A percentile compares a stretch with the other conserved stretches of the same genome.
Conservation (phyloP, 2,113 vertebrate species). For the Rutilus rutilus region DNA sequence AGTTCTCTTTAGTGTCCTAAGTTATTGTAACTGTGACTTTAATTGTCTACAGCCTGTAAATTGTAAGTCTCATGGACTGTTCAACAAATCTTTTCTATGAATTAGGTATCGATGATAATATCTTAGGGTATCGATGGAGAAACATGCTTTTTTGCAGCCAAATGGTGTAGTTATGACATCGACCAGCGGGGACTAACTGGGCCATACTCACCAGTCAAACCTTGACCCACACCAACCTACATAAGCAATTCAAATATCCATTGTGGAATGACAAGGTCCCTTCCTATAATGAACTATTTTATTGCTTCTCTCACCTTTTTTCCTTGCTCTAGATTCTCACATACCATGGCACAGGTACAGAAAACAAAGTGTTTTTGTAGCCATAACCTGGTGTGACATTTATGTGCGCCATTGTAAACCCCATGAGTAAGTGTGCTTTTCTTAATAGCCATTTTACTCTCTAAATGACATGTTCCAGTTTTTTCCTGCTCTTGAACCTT, state of each 20-base stretch:
- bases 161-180: not conserved
- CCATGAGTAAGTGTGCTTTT: constrained; percentile 33
- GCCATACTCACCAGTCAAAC: not conserved
- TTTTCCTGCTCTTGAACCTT: constrained; percentile 41
- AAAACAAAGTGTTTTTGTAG: constrained; percentile 32
- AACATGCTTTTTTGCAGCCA: not conserved
- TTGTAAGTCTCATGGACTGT: too few relatives aligned
- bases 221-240: constrained; percentile 17
- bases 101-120: too few relatives aligned
- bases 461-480: constrained; percentile 44
- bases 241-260: constrained; percentile 18
- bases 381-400: constrained; percentile 25
- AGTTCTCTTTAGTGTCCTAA: too few relatives aligned
- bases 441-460: constrained; percentile 32
- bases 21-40: too few relatives aligned
- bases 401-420: constrained; percentile 39
- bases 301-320: constrained; percentile 51
- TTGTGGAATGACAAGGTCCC: constrained; percentile 1
- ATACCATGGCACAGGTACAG: constrained; percentile 14
- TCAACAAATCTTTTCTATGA: too few relatives aligned
- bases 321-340: constrained; percentile 10
- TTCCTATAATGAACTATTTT: constrained; percentile 53
- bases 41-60: too few relatives aligned
- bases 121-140: not conserved
- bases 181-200: not conserved